Evolutionary conservation across 2,888 invertebrate genomes (phyloP), one percentile per base, ranked within the genome.

Genomic region (Tigriopus californicus): DNA sequence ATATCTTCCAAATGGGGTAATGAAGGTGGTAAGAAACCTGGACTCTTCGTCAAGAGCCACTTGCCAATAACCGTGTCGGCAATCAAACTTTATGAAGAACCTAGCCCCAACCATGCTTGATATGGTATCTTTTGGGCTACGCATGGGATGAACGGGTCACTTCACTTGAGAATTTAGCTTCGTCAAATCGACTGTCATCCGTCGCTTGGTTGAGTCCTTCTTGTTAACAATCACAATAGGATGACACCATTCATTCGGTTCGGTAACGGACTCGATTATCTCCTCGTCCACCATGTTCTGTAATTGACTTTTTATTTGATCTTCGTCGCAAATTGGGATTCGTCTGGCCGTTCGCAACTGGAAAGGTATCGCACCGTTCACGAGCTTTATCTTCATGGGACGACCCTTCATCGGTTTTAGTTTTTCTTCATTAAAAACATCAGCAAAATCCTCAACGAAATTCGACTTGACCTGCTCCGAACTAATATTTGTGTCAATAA

Each of bases 331-430:
- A 25, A 61, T 53, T 11, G 56, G 61, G 8, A 62, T 54, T 1
- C 20, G 42, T 13, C 55, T 24, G 1, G 44, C 42, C 13, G 54
- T 54, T n/a, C 54, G 20, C n/a, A 58, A 15, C 20, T 46, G 25
- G 40, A 58, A 62, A 1, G 59, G 61, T 10, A 22, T 18, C 2
- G 40, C 60, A 3, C 41, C 51, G 2, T 54, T 51, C 41, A 44
- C 44, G 44, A 61, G 33, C 24, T 61, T 59, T 3, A 60, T 60
- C 1, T 20, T 25, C 55, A 60, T 60, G 18, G 61, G 49, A 1
- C 12, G 33, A 1, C 25, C 60, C 1, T 40, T 55, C 61, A 46
- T 59, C 0, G 48, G 33, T 8, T 33, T 33, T 3, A 33, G 33
- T 3, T 33, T 33, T 33, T 33, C 8, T 33, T 33, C 33, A 33